phyloP scores from a whole-genome alignment of 2,888 invertebrate genomes.

The Stratiomys singularior region DNA sequence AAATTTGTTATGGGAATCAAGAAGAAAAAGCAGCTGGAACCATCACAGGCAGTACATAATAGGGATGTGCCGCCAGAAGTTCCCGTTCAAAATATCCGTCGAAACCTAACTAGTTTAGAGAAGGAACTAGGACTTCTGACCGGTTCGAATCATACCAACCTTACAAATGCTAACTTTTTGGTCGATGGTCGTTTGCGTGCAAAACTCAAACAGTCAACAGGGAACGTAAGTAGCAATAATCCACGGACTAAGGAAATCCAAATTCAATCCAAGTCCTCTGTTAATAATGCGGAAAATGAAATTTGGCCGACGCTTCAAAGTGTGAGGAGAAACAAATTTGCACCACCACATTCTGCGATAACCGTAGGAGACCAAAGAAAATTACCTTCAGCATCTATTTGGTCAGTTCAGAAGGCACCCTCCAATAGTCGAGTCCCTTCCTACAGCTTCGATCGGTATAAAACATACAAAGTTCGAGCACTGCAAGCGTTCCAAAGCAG shows the following conservation, averaged over 20 bases:
- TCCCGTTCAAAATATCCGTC: constrained; percentile 36
- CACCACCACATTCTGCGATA: background rate
- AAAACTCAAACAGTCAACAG: no score
- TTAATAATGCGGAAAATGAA: no score
- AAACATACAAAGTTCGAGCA: constrained; percentile 42
- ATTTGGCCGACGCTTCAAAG: no score
- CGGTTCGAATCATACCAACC: background rate
- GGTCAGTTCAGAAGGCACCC: background rate
- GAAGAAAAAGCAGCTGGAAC: background rate
- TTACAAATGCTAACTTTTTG: no score
- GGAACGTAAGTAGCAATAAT: no score
- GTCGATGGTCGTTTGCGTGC: no score
- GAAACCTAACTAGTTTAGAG: constrained; percentile 38
- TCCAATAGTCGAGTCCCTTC: constrained; percentile 51
- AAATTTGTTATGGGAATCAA: background rate
- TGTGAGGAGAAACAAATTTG: background rate
- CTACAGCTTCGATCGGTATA: constrained; percentile 47
- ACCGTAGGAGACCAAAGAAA: background rate
- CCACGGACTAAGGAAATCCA: no score
- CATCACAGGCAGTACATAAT: background rate
- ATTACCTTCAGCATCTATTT: background rate
- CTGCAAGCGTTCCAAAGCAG: constrained; percentile 58
- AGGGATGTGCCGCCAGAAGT: constrained; percentile 34
- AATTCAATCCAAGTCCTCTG: no score
- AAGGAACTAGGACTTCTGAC: constrained; percentile 44